Evolutionary conservation across 2,888 invertebrate genomes (phyloP).

Genomic region (Drosophila antonietae): DNA sequence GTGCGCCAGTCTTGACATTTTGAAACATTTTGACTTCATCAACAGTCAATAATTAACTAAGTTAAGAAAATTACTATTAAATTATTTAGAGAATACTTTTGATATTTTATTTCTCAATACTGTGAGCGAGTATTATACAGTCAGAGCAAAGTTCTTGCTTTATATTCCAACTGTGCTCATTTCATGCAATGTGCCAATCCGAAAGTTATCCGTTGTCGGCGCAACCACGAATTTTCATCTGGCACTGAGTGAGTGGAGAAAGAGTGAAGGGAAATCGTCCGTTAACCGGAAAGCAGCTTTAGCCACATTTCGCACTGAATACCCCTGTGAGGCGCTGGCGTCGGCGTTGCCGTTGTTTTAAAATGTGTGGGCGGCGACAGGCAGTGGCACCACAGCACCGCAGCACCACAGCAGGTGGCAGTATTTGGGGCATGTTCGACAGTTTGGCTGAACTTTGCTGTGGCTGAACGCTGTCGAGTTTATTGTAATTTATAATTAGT

Average conservation of each 20-base stretch:
- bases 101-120: neutral
- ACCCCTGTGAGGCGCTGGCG: slow-evolving; percentile 50
- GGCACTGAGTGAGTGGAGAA: slow-evolving; percentile 8
- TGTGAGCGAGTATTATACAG: neutral
- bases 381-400: slow-evolving; percentile 20
- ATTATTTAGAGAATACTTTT: neutral
- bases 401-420: slow-evolving; percentile 44
- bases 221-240: slow-evolving; percentile 46
- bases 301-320: slow-evolving; percentile 74
- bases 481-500: slow-evolving; percentile 74
- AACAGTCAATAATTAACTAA: too few species aligned
- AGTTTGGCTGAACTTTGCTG: slow-evolving; percentile 53
- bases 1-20: too few species aligned
- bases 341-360: slow-evolving; percentile 38
- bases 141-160: neutral
- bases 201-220: slow-evolving; percentile 50
- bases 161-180: slow-evolving; percentile 44
- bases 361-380: slow-evolving; percentile 58
- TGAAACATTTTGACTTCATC: too few species aligned
- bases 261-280: slow-evolving; percentile 1
- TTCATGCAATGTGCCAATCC: slow-evolving; percentile 31
- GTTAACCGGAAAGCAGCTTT: slow-evolving; percentile 71
- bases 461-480: slow-evolving; percentile 28
- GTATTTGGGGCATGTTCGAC: slow-evolving; percentile 49
- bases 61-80: neutral